Evolutionary conservation across 2,797 vertebrate genomes (phyloP).

Genomic region (Acanthurus lineatus): DNA sequence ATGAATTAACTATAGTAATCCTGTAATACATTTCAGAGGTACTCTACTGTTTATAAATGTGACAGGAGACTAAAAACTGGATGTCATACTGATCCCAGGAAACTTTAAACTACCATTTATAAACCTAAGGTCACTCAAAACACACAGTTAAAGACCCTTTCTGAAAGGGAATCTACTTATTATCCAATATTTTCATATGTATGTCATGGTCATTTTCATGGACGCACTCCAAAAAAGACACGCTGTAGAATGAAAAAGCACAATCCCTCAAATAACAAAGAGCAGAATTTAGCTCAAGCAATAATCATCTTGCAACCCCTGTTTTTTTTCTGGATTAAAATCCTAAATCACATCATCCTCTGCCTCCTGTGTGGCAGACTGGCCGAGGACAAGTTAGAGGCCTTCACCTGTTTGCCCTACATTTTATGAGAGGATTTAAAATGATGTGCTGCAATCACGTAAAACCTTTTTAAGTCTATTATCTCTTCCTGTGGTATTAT

Average conservation of each 20-base stretch:
- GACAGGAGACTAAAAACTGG: conserved; percentile 21
- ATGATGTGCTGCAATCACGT: conserved; percentile 17
- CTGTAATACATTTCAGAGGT: conserved; percentile 46
- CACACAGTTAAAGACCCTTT: neutral
- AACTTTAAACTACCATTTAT: conserved; percentile 19
- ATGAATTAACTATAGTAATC: conserved; percentile 49
- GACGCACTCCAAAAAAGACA: neutral
- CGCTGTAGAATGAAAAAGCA: conserved; percentile 13
- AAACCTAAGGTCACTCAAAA: neutral
- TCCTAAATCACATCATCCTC: conserved; percentile 62
- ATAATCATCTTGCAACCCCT: conserved; percentile 43
- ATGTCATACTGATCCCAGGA: neutral
- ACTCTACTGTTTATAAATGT: conserved; percentile 13
- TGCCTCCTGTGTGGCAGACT: conserved; percentile 36
- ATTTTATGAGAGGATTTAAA: conserved; percentile 69
- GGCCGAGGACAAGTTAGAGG: conserved; percentile 44
- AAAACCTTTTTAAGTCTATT: conserved; percentile 35
- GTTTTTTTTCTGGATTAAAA: conserved; percentile 60
- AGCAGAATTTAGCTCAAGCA: conserved; percentile 20
- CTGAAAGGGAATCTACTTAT: neutral
- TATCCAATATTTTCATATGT: neutral
- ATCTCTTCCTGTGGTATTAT: conserved; percentile 7
- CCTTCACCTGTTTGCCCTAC: conserved; percentile 66
- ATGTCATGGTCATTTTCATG: neutral
- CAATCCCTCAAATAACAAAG: conserved; percentile 33